Base-by-base conservation (phyloP, 2,888 invertebrate genomes). In the Cryptosula pallasiana region DNA sequence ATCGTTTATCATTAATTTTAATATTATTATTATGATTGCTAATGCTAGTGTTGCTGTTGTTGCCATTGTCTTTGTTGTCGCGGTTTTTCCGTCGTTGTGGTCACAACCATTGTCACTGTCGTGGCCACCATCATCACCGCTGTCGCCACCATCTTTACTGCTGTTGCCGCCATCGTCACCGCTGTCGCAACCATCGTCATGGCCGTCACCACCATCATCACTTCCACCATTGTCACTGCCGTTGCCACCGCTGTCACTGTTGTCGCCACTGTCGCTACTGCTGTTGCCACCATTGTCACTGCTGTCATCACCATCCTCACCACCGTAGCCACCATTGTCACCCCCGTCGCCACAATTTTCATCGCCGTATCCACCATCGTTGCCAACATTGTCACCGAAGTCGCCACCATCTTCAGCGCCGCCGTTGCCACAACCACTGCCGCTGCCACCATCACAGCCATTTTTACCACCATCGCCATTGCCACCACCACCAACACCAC, bases 321-420 rank as follows among this genome's bases (percentile, higher is more conserved):
- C n/a, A n/a, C n/a, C n/a, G n/a, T 58, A 9, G 63, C 63, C 63
- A 23, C 63, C 63, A 58, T 27, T 58, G 63, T 58, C 63, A 58
- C 63, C 23, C 20, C 23, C 34, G 58, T 35, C 34, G 35, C 58
- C 34, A 71, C 32, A 0, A 71, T 23, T 1, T 57, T 58, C 34
- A 35, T 35, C 34, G 58, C 58, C 23, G 58, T 45, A 25, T 35
- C 45, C 36, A 29, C 1, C 1, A 71, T 45, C 20, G 36, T 29
- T 27, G 35, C 69, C 36, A 25, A 29, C 25, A 36, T 69, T 72
- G 25, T 25, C 20, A 71, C 69, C 69, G 25, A 13, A 27, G 20
- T 23, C 1, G 34, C 35, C 32, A 72, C 70, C 35, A 25, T 27
- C 34, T 1, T n/a, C 34, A 72, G n/a, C 27, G 69, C 69, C 69